phyloP scores from a whole-genome alignment of 2,113 vertebrate species.

The Carassius auratus region DNA sequence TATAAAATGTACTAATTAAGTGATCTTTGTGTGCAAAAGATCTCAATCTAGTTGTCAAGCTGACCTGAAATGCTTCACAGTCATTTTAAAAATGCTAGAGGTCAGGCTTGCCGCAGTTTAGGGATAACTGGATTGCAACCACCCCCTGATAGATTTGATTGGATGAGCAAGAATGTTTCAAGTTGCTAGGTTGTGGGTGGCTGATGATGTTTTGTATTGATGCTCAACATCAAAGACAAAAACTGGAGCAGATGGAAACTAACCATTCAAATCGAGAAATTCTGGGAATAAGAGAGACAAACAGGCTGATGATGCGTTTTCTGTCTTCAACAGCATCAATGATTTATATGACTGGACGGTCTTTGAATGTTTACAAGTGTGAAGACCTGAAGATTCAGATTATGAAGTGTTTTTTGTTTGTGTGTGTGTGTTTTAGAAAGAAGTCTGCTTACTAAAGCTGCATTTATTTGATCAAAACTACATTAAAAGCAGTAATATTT shows the following conservation, averaged over 20 bases:
- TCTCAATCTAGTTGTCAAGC: slow-evolving; percentile 8
- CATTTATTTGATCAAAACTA: not conserved
- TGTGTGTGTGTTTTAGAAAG: not conserved
- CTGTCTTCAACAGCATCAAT: not conserved
- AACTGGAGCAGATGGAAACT: slow-evolving; percentile 13
- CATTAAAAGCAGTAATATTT: not conserved
- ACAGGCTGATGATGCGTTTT: not conserved
- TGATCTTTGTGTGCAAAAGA: not conserved
- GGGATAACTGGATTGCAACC: slow-evolving; percentile 48
- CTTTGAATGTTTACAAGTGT: not conserved
- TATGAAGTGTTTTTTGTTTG: too few relatives aligned
- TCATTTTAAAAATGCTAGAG: slow-evolving; percentile 24
- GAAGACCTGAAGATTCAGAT: not conserved
- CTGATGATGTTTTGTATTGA: not conserved
- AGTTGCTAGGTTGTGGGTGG: slow-evolving; percentile 27
- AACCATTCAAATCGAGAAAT: not conserved
- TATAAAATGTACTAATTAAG: not conserved
- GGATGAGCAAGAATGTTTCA: slow-evolving; percentile 35
- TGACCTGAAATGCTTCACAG: not conserved
- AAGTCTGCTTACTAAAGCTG: not conserved
- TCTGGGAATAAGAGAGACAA: not conserved
- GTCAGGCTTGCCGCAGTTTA: slow-evolving; percentile 29
- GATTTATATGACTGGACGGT: not conserved
- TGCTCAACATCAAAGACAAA: slow-evolving; percentile 22
- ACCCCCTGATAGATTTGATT: slow-evolving; percentile 49